Conservation (phyloP, 92 coral and sea anemone species). For the Umimayanthus chanpuru region DNA sequence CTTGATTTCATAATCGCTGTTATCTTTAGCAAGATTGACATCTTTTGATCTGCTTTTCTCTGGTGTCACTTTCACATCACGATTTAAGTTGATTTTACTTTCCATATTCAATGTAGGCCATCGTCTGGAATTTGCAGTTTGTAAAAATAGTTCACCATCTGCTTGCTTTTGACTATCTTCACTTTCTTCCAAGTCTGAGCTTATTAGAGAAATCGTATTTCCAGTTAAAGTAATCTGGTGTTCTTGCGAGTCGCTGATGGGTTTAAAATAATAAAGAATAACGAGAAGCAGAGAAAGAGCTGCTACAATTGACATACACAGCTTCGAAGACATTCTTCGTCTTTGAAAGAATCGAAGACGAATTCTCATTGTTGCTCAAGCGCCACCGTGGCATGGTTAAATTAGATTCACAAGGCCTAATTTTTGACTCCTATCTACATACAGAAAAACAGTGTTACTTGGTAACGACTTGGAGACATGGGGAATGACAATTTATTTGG, state of each 20-base stretch:
- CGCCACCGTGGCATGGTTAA: conserved; percentile 37
- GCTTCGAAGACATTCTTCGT: conserved; percentile 24
- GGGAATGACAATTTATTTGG: background rate
- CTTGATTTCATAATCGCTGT: background rate
- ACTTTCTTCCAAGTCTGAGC: background rate
- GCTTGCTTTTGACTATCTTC: background rate
- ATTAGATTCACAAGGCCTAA: background rate
- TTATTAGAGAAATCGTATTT: background rate
- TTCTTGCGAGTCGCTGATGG: background rate
- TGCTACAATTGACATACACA: conserved; percentile 3
- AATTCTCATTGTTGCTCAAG: conserved; percentile 9
- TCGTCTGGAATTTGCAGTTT: background rate
- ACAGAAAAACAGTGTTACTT: background rate
- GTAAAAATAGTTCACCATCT: background rate
- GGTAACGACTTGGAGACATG: background rate
- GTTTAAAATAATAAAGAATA: conserved; percentile 12
- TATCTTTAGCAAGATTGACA: background rate
- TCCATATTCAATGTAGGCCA: conserved; percentile 2
- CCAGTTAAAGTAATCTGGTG: background rate
- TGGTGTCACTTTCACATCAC: background rate
- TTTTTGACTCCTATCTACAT: background rate
- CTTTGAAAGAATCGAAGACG: conserved; percentile 26
- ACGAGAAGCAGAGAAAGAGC: background rate
- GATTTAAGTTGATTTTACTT: background rate
- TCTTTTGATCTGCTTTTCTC: background rate